Evolutionary conservation across 2,888 invertebrate species (phyloP), one percentile per base, ranked within the genome.

Genomic region (Stegophylla sp.): DNA sequence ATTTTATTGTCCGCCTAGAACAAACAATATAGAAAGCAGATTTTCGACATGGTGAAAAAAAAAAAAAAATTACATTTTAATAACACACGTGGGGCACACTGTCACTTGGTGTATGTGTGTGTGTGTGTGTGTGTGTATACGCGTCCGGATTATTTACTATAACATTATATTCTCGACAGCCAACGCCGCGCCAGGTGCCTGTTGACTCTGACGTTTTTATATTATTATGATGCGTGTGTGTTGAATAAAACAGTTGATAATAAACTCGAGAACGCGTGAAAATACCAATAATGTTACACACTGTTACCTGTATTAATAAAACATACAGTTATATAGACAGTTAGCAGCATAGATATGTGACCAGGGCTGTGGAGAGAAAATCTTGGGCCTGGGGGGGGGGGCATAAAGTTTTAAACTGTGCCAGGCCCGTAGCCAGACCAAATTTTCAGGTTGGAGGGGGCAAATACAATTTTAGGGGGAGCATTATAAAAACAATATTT

Each of bases 1-100:
- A n/a, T n/a, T n/a, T n/a, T n/a, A n/a, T 73, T 28, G 73, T 73
- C 43, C 45, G 28, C 72, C 13, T 41, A 17, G 10, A 53, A 26
- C 75, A 53, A 66, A 76, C 64, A 76, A 66, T 76, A 76, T 76
- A 76, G 75, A 76, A 76, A 76, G 75, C 53, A 53, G 66, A 76
- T 66, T 43, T 76, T 53, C n/a, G 64, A 76, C 75, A 66, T 41
- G 12, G 41, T 76, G 23, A 53, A 53, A 23, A 66, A 45, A 13
- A 73, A 34, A 61, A 56, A 71, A 72, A 72, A 61, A 73, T 73
- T 12, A 59, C 48, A 34, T 74, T 74, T 74, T 63, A 63, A 74
- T 74, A 63, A 74, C 63, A 48, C 48, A 61, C 61, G 34, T 20
- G 23, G 15, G 15, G 7, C 72, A n/a, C 43, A 61, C 43, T 7